Evolutionary conservation across 2,888 invertebrate genomes (phyloP).

Genomic region (Hydrotaea diabolus): DNA sequence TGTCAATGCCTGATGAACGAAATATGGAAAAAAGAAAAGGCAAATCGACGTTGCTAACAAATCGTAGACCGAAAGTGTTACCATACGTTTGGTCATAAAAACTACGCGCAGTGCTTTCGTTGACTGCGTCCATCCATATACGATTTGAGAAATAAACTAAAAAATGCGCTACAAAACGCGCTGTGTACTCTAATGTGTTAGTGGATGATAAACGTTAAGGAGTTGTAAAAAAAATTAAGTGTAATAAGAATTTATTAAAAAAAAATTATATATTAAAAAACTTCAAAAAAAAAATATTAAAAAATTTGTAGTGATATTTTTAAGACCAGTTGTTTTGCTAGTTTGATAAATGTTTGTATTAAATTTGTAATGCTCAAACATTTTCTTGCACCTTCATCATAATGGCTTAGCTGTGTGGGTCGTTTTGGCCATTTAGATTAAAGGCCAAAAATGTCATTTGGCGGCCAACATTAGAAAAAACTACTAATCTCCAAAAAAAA

Average conservation of each 20-base stretch:
- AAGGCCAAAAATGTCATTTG: neutral
- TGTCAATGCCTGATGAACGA: neutral
- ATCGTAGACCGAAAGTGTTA: constrained; percentile 51
- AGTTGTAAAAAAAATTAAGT: too few species aligned
- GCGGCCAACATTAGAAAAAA: neutral
- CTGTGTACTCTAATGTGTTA: neutral
- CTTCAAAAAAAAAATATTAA: constrained; percentile 15
- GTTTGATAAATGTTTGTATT: too few species aligned
- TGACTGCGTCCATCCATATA: constrained; percentile 66
- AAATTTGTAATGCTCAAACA: too few species aligned
- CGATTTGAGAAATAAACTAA: constrained; percentile 46
- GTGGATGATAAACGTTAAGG: neutral
- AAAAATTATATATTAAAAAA: too few species aligned
- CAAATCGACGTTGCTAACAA: constrained; percentile 14
- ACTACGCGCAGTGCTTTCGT: constrained; percentile 64
- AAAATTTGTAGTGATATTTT: too few species aligned
- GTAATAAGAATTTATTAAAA: too few species aligned
- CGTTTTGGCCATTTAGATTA: constrained; percentile 48
- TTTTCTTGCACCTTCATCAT: too few species aligned
- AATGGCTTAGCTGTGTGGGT: constrained; percentile 37
- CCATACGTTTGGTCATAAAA: constrained; percentile 53
- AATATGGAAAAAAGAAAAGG: neutral
- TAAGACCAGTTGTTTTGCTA: too few species aligned
- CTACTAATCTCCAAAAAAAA: neutral
- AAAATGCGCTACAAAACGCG: neutral